Base-by-base conservation (phyloP, 2,888 invertebrate genomes). In the Danaus chrysippus region DNA sequence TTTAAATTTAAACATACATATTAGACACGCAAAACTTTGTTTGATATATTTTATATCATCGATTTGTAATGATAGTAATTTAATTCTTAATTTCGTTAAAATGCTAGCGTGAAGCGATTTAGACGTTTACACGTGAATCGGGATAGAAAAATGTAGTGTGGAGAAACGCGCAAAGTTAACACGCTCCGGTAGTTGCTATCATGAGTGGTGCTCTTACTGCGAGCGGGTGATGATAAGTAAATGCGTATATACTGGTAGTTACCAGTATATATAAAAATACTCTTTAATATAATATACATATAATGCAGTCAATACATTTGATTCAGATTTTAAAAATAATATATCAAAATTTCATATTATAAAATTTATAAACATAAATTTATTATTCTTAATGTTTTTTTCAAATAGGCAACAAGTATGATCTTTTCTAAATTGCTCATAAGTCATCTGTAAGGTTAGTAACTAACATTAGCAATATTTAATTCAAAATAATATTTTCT, bases 131-230 rank as follows among this genome's bases (percentile, higher is more conserved):
- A 86, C 84, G 83, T 88, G 82, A 87, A 87, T 86, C 87, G 82
- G 78, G 77, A 34, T 73, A 77, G 81, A 88, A 87, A 81, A 82
- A 87, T 87, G 87, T 80, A 76, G 76, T 75, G 83, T 79, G 84
- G 89, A 84, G 90, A 90, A 90, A 91, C 87, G 86, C 84, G 82
- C 81, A 82, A 83, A 84, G 78, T 76, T 69, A 67, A 70, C 77
- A 85, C 83, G 88, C 77, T 87, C 74, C 74, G 83, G 66, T 84
- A 86, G 71, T 59, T 76, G 76, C 78, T 76, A 87, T 87, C 72
- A 72, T 70, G 44, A 56, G 64, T 59, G 59, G 69, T 46, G 65
- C 72, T 60, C 54, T 52, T 56, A 66, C 56, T 69, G 68, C 43
- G 15, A 62, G 66, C 68, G 68, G 58, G 12, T 3, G 10, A 43